These are phyloP conservation scores for Ypsolopha sequella DNA, from an alignment of 2,888 invertebrate genomes.

Conservation along the genomic window DNA sequence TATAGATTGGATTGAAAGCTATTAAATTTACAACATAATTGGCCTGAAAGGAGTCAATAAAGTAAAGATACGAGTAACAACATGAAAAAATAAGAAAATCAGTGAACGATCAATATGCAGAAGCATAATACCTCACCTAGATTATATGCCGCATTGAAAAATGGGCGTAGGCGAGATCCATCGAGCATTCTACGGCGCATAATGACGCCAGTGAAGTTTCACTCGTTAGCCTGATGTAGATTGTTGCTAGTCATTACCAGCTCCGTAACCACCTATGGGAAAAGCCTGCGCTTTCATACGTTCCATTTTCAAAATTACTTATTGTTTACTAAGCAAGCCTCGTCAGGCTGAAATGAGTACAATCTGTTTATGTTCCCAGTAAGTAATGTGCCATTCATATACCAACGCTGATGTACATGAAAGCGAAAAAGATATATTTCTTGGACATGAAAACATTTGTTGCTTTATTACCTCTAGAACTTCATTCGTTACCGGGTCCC, in stretches of 20 bases:
- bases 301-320: slow-evolving; percentile 40
- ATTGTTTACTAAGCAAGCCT: slow-evolving; percentile 29
- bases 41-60: not conserved
- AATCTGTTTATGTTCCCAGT: slow-evolving; percentile 19
- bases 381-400: slow-evolving; percentile 1
- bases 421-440: not conserved
- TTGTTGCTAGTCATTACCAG: slow-evolving; percentile 33
- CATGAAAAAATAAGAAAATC: not conserved
- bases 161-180: slow-evolving; percentile 18
- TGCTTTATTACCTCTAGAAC: too few species aligned
- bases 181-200: slow-evolving; percentile 23
- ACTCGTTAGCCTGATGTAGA: slow-evolving; percentile 33
- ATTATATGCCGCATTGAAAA: slow-evolving; percentile 25
- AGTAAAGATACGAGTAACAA: not conserved
- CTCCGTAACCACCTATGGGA: slow-evolving; percentile 20
- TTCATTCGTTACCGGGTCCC: too few species aligned
- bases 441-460: too few species aligned
- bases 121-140: slow-evolving; percentile 21
- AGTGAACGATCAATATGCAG: slow-evolving; percentile 15
- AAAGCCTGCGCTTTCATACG: slow-evolving; percentile 26
- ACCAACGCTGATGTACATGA: not conserved
- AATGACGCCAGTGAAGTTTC: slow-evolving; percentile 39
- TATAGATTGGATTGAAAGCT: too few species aligned
- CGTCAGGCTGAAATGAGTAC: slow-evolving; percentile 22
- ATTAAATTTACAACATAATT: too few species aligned